Percentiles rank a stretch among this genome's conserved stretches.
These are phyloP conservation scores for Mus pahari DNA, from an alignment of 2,113 vertebrate species.

Conservation along the genomic window DNA sequence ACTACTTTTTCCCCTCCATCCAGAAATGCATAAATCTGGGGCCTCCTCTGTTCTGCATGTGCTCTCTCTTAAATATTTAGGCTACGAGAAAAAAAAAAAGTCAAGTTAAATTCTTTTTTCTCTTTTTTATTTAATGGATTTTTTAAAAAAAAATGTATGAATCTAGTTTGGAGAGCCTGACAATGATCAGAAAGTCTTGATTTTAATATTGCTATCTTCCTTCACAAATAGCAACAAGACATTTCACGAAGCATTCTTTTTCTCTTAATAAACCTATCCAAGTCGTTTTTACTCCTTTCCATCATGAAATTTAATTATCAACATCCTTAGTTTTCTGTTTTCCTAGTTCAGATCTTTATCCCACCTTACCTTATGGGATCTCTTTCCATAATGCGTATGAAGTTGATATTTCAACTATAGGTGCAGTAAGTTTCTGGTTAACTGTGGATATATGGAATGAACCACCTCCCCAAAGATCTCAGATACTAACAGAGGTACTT, in stretches of 20 bases:
- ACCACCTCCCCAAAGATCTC: neutral
- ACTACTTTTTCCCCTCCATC: neutral
- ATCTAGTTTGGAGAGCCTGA: constrained; percentile 46
- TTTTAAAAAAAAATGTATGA: constrained; percentile 60
- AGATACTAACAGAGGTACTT: neutral
- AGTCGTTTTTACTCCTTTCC: constrained; percentile 53
- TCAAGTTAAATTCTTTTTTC: constrained; percentile 31
- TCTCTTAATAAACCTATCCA: constrained; percentile 30
- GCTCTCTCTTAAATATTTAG: constrained; percentile 80
- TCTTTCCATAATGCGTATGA: neutral
- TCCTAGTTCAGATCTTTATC: neutral
- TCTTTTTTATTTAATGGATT: constrained; percentile 74
- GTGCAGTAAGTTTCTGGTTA: neutral
- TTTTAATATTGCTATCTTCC: constrained; percentile 49
- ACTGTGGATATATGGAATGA: neutral
- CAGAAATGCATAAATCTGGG: constrained; percentile 5
- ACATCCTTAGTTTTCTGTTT: constrained; percentile 16
- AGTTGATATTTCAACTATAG: neutral
- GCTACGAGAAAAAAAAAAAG: constrained; percentile 62
- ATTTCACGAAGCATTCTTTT: constrained; percentile 44
- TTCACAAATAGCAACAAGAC: constrained; percentile 13
- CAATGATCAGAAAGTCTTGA: constrained; percentile 49
- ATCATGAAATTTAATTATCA: constrained; percentile 11
- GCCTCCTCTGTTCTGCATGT: constrained; percentile 44
- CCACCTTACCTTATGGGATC: neutral